Percentiles rank a stretch among this genome's conserved stretches.
Conservation (phyloP, 2,797 vertebrate species). For the Erpetoichthys calabaricus region DNA sequence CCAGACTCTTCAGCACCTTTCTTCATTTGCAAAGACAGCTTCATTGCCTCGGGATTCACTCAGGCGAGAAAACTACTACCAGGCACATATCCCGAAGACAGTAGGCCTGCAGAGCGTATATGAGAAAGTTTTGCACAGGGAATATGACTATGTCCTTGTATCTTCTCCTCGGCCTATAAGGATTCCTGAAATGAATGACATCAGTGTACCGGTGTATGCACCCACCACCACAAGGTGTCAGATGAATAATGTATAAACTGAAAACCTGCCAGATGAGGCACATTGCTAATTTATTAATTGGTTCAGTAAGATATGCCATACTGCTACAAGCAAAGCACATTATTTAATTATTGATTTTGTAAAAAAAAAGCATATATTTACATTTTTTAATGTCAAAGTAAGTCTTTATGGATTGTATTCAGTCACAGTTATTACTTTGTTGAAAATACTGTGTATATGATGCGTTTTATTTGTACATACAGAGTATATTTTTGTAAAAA, state of each 20-base stretch:
- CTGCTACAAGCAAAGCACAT: constrained; percentile 1
- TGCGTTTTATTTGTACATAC: constrained; percentile 58
- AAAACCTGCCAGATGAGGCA: no score
- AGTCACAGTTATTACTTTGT: constrained; percentile 45
- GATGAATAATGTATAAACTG: constrained; percentile 32
- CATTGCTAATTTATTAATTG: no score
- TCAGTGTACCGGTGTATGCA: constrained; percentile 68
- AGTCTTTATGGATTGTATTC: constrained; percentile 31
- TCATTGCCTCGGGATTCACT: constrained; percentile 74
- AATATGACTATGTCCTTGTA: constrained; percentile 78
- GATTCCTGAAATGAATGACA: constrained; percentile 79
- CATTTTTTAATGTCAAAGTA: constrained; percentile 28
- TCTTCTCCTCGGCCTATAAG: constrained; percentile 71
- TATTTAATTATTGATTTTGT: constrained; percentile 14
- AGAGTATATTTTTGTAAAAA: constrained; percentile 61
- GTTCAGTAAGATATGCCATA: no score
- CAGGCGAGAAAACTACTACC: constrained; percentile 75
- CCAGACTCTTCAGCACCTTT: constrained; percentile 56
- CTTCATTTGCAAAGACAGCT: constrained; percentile 82
- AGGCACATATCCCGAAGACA: constrained; percentile 71
- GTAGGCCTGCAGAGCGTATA: constrained; percentile 80
- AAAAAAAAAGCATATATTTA: constrained; percentile 30
- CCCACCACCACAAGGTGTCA: constrained; percentile 60
- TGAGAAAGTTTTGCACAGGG: constrained; percentile 79
- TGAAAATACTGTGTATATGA: constrained; percentile 54